Conservation (phyloP, 2,113 vertebrate species). For the Dipodomys stephensi region DNA sequence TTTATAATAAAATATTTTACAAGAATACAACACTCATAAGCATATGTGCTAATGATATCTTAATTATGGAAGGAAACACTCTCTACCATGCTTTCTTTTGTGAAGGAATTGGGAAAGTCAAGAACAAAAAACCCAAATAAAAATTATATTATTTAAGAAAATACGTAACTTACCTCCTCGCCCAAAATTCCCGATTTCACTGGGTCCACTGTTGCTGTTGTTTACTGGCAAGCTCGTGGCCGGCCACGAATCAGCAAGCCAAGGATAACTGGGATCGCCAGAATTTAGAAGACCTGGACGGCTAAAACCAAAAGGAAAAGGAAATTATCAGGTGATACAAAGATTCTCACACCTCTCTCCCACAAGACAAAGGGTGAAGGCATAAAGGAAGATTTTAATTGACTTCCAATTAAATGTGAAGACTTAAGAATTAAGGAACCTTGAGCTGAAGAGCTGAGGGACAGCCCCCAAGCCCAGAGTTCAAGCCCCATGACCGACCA, state of each 20-base stretch:
- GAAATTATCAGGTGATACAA: constrained; percentile 28
- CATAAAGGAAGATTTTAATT: constrained; percentile 76
- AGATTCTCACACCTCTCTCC: constrained; percentile 11
- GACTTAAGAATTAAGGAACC: constrained; percentile 79
- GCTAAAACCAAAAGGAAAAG: constrained; percentile 85
- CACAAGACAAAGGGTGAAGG: constrained; percentile 27
- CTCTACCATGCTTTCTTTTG: neutral
- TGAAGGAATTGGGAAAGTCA: neutral
- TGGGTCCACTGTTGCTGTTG: constrained; percentile 94
- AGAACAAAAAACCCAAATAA: neutral
- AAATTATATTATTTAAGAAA: constrained; percentile 5
- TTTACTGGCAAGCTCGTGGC: constrained; percentile 97
- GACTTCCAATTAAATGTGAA: constrained; percentile 81
- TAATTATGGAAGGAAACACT: neutral
- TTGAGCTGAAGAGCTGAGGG: too few species aligned
- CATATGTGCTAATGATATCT: neutral
- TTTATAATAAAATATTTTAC: constrained; percentile 28
- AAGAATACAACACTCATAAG: neutral
- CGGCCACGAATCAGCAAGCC: constrained; percentile 99
- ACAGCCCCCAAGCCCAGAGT: too few species aligned
- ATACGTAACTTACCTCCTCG: constrained; percentile 91
- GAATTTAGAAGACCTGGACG: constrained; percentile 96
- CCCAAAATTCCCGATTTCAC: constrained; percentile 95
- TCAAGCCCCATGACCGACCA: too few species aligned
- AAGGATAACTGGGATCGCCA: constrained; percentile 95